Conservation (phyloP, 2,888 invertebrate genomes). For the Apodemia zela region DNA sequence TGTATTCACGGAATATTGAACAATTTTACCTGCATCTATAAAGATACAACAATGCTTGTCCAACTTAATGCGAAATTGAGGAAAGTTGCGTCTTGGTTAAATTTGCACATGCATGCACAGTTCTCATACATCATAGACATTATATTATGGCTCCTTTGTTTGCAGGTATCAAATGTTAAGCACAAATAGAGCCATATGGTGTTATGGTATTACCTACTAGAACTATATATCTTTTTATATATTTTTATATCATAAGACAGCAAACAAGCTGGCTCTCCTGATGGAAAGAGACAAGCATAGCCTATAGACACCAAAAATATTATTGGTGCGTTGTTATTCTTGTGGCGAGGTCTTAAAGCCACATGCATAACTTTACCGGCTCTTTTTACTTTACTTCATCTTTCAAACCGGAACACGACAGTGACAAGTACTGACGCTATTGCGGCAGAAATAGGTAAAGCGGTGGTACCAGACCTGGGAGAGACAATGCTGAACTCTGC, state of each 20-base stretch:
- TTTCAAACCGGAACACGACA: no score
- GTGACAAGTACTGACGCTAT: no score
- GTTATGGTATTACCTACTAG: neutral
- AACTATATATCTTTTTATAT: no score
- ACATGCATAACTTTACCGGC: no score
- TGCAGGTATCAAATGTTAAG: neutral
- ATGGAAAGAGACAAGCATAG: no score
- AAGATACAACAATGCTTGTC: constrained; percentile 25
- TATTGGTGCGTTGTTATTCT: no score
- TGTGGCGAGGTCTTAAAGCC: no score
- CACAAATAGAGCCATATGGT: neutral
- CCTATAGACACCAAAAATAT: no score
- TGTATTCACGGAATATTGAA: constrained; percentile 26
- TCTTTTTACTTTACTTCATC: no score
- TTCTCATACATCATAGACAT: neutral
- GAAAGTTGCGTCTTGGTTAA: constrained; percentile 8
- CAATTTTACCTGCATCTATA: constrained; percentile 50
- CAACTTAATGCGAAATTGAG: constrained; percentile 8
- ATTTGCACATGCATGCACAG: constrained; percentile 12
- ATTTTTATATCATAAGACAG: neutral
- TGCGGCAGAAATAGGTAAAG: no score
- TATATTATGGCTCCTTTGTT: neutral
- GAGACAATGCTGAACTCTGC: no score
- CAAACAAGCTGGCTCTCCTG: neutral
- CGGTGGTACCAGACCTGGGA: no score